Evolutionary conservation across 2,797 vertebrate species (phyloP).

Genomic region (Limosa lapponica): DNA sequence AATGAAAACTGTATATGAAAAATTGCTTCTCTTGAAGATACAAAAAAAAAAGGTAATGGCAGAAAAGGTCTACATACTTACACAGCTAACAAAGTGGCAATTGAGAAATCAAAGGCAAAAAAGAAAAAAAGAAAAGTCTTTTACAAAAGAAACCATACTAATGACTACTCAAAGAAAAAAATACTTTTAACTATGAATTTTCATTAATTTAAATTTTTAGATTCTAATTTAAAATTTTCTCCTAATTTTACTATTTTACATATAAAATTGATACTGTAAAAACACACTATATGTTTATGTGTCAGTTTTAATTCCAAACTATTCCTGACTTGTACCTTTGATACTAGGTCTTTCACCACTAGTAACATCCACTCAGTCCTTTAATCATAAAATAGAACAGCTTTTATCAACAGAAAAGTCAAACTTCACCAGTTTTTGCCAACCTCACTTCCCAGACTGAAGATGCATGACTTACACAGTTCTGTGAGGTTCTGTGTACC

Average conservation of each 20-base stretch:
- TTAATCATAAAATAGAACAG: background rate
- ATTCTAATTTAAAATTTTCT: background rate
- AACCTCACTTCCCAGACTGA: background rate
- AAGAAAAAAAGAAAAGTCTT: background rate
- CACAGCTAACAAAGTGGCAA: background rate
- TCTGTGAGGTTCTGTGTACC: background rate
- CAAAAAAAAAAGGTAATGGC: background rate
- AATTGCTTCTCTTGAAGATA: background rate
- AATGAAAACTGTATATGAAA: background rate
- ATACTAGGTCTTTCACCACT: background rate
- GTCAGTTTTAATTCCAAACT: background rate
- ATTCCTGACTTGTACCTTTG: background rate
- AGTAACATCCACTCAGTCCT: background rate
- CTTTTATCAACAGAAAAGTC: background rate
- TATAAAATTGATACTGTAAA: background rate
- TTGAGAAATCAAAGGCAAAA: background rate
- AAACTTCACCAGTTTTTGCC: background rate
- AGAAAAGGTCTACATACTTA: background rate
- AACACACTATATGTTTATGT: background rate
- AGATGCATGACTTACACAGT: background rate
- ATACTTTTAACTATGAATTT: background rate
- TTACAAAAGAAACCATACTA: background rate
- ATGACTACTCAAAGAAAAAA: background rate
- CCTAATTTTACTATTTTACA: background rate
- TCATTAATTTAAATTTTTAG: background rate